Percentiles rank a stretch among this genome's conserved stretches.
phyloP scores from a whole-genome alignment of 1,140 invertebrate species.

The Ladona fulva region DNA sequence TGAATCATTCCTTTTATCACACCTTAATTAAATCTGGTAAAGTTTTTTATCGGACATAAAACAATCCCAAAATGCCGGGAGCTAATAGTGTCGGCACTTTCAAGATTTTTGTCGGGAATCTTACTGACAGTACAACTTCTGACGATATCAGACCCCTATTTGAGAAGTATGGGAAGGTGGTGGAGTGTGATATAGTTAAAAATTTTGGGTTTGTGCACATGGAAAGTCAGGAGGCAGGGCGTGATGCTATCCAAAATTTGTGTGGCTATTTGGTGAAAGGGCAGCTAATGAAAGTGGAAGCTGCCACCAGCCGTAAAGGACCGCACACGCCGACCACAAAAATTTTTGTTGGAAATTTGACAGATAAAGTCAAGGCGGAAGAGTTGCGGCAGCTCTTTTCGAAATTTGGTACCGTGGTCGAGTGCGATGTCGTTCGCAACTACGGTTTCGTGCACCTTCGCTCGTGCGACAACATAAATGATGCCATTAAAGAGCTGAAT shows the following conservation, averaged over 20 bases:
- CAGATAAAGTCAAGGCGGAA: slow-evolving; percentile 77
- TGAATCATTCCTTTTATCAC: background rate
- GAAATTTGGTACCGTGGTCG: slow-evolving; percentile 79
- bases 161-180: slow-evolving; percentile 90
- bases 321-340: slow-evolving; percentile 77
- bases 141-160: slow-evolving; percentile 81
- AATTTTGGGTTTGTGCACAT: slow-evolving; percentile 98
- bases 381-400: slow-evolving; percentile 78
- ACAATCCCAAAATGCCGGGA: slow-evolving; percentile 57
- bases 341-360: slow-evolving; percentile 84
- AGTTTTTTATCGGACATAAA: background rate
- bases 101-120: slow-evolving; percentile 93
- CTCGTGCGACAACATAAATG: slow-evolving; percentile 70
- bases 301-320: slow-evolving; percentile 73
- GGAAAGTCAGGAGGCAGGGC: slow-evolving; percentile 83
- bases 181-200: slow-evolving; percentile 92
- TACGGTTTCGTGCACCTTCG: slow-evolving; percentile 87
- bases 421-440: slow-evolving; percentile 84
- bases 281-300: slow-evolving; percentile 83
- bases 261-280: slow-evolving; percentile 82
- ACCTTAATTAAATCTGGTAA: background rate
- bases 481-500: slow-evolving; percentile 77
- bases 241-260: slow-evolving; percentile 83
- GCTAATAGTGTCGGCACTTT: slow-evolving; percentile 71
- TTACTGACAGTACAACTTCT: slow-evolving; percentile 79